These are phyloP conservation scores for Sminthurides bifidus DNA, from an alignment of 1,140 invertebrate species.

Conservation along the genomic window DNA sequence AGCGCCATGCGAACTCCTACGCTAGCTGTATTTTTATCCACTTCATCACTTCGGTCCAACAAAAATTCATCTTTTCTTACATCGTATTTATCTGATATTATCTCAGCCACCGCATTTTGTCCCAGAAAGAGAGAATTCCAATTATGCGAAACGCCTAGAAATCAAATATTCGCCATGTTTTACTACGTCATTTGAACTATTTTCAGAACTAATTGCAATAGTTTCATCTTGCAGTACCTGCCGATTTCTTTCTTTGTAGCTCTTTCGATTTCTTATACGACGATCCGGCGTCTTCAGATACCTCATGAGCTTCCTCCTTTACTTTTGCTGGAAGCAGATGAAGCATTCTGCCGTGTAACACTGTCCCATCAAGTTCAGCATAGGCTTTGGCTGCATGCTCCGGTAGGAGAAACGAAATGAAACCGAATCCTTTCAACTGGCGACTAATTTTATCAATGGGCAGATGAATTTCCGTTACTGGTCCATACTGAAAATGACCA, in stretches of 20 bases:
- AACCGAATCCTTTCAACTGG: conserved; percentile 86
- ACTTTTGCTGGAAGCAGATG: conserved; percentile 82
- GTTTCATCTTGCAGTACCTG: conserved; percentile 35
- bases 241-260: conserved; percentile 60
- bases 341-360: conserved; percentile 80
- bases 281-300: conserved; percentile 31
- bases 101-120: conserved; percentile 82
- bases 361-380: conserved; percentile 70
- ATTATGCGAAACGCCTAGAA: conserved; percentile 60
- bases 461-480: conserved; percentile 73
- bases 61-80: conserved; percentile 61
- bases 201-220: too few relatives aligned
- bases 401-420: conserved; percentile 84
- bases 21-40: conserved; percentile 41
- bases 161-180: not conserved
- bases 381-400: conserved; percentile 89
- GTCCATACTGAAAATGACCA: conserved; percentile 46
- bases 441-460: conserved; percentile 75
- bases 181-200: too few relatives aligned
- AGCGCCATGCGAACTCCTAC: conserved; percentile 88
- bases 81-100: conserved; percentile 74
- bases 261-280: conserved; percentile 79
- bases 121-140: conserved; percentile 97
- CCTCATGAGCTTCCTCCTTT: conserved; percentile 39
- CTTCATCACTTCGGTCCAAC: conserved; percentile 24